Conservation (phyloP, 2,888 invertebrate genomes). For the Disparrhopalites patrizii region DNA sequence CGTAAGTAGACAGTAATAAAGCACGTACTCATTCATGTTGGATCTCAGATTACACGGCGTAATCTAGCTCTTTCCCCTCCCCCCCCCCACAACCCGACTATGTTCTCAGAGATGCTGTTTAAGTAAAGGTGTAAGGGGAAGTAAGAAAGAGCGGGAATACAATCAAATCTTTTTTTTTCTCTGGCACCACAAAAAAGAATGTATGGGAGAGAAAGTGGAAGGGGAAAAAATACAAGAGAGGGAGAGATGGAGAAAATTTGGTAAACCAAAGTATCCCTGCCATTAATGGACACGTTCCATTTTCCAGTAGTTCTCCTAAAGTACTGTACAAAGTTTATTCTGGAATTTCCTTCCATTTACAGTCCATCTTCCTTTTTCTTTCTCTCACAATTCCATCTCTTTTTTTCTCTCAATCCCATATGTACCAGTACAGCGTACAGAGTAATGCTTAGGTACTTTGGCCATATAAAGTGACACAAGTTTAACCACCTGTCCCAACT, state of each 20-base stretch:
- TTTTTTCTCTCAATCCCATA: too few species aligned
- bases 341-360: neutral
- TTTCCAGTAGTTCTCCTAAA: neutral
- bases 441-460: neutral
- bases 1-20: conserved; percentile 15
- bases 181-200: too few species aligned
- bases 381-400: too few species aligned
- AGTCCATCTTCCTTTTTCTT: too few species aligned
- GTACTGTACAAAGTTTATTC: neutral
- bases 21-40: conserved; percentile 23
- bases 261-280: neutral
- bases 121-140: too few species aligned
- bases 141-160: neutral
- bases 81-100: too few species aligned
- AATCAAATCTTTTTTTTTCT: too few species aligned
- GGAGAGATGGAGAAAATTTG: neutral
- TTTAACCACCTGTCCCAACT: neutral
- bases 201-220: neutral
- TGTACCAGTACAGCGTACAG: neutral
- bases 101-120: too few species aligned
- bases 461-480: too few species aligned
- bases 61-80: conserved; percentile 8
- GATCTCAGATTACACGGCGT: conserved; percentile 18
- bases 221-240: neutral
- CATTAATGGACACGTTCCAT: conserved; percentile 3